Conservation (phyloP, 1,140 invertebrate species). For the Cydia fagiglandana region DNA sequence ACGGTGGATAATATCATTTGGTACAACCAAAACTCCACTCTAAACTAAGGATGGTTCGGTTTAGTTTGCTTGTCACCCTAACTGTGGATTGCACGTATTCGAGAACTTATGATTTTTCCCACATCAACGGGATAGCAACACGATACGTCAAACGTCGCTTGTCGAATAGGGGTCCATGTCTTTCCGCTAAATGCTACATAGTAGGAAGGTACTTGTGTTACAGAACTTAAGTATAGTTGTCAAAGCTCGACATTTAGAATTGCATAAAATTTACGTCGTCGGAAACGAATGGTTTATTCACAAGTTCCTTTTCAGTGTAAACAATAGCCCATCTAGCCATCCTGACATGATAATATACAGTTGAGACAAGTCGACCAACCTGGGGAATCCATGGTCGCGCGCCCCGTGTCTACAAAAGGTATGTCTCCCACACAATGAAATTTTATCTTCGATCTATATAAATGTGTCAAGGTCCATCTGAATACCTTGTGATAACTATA, state of each 20-base stretch:
- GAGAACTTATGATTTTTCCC: too few relatives aligned
- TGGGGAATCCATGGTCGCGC: background rate
- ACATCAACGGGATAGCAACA: too few relatives aligned
- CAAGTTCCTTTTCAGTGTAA: constrained; percentile 16
- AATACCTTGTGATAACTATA: constrained; percentile 39
- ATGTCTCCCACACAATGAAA: constrained; percentile 28
- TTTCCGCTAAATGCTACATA: background rate
- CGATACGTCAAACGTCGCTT: too few relatives aligned
- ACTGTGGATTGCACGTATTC: too few relatives aligned
- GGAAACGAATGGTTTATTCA: background rate
- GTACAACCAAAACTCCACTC: too few relatives aligned
- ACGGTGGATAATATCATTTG: too few relatives aligned
- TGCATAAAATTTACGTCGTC: background rate
- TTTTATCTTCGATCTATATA: constrained; percentile 47
- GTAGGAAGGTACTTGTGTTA: too few relatives aligned
- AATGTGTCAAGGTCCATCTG: constrained; percentile 62
- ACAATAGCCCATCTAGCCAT: constrained; percentile 16
- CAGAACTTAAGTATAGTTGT: background rate
- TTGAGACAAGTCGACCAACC: background rate
- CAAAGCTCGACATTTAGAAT: background rate
- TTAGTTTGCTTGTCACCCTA: too few relatives aligned
- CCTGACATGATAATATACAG: constrained; percentile 4
- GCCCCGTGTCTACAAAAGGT: constrained; percentile 40
- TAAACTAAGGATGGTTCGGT: too few relatives aligned
- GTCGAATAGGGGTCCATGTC: too few relatives aligned